Evolutionary conservation across 92 coral and sea anemone genomes (phyloP).

Genomic region (Umimayanthus chanpuru): DNA sequence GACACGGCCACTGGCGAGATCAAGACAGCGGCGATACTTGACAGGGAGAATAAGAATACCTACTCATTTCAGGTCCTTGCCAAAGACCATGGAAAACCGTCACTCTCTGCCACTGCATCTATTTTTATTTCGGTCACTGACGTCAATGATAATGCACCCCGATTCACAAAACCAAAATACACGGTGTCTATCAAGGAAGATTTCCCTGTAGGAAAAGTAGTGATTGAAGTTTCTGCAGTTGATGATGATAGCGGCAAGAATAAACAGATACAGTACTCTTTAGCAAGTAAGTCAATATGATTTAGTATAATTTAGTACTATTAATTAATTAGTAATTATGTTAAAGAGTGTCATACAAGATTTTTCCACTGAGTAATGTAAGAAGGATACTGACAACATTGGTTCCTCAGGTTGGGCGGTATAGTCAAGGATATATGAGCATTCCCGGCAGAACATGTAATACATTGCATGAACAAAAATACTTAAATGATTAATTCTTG

Average conservation of each 20-base stretch:
- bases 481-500: no score
- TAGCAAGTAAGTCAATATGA: conserved; percentile 53
- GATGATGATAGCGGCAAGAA: conserved; percentile 87
- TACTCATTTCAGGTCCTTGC: conserved; percentile 81
- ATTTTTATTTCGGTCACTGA: conserved; percentile 80
- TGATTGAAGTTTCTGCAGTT: conserved; percentile 71
- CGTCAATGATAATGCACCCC: conserved; percentile 91
- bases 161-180: conserved; percentile 64
- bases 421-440: no score
- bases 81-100: conserved; percentile 83
- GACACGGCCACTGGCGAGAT: conserved; percentile 74
- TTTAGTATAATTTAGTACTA: background rate
- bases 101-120: conserved; percentile 64
- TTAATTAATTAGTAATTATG: no score
- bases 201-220: conserved; percentile 64
- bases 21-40: conserved; percentile 62
- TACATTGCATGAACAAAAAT: no score
- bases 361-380: background rate
- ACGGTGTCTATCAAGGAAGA: conserved; percentile 64
- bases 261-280: conserved; percentile 72
- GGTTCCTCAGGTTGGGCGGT: background rate
- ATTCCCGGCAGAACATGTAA: no score
- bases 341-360: no score
- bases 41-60: conserved; percentile 65
- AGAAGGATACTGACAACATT: background rate